Evolutionary conservation across 2,888 invertebrate genomes (phyloP).

Genomic region (Conus canariensis): DNA sequence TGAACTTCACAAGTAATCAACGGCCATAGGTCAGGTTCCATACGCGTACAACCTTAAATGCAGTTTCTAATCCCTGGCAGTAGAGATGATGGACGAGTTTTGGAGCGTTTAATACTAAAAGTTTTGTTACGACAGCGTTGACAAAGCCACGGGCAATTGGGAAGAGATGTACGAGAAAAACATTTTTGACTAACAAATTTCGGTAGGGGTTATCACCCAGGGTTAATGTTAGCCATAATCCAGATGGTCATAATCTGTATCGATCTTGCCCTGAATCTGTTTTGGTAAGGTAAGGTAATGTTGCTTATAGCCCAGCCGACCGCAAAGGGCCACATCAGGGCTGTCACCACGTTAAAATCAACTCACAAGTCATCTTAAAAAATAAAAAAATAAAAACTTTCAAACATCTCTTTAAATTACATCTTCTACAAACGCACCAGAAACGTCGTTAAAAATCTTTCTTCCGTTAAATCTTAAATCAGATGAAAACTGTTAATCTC

Average conservation of each 20-base stretch:
- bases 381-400: no score
- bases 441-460: no score
- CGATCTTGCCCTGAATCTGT: background rate
- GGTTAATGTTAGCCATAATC: background rate
- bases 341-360: no score
- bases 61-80: background rate
- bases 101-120: background rate
- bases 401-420: no score
- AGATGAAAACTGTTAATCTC: no score
- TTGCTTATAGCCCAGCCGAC: no score
- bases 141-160: background rate
- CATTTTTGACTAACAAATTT: background rate
- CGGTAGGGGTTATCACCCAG: no score
- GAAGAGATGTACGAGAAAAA: background rate
- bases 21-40: background rate
- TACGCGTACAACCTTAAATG: background rate
- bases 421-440: no score
- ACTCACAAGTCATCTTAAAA: no score
- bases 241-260: conserved; percentile 3
- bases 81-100: conserved; percentile 4
- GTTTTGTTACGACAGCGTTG: background rate
- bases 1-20: background rate
- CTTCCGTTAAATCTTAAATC: no score
- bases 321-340: no score
- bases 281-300: no score